Percentiles rank a stretch among this genome's conserved stretches.
Conservation (phyloP, 2,113 vertebrate genomes). For the Melanostigma gelatinosum region DNA sequence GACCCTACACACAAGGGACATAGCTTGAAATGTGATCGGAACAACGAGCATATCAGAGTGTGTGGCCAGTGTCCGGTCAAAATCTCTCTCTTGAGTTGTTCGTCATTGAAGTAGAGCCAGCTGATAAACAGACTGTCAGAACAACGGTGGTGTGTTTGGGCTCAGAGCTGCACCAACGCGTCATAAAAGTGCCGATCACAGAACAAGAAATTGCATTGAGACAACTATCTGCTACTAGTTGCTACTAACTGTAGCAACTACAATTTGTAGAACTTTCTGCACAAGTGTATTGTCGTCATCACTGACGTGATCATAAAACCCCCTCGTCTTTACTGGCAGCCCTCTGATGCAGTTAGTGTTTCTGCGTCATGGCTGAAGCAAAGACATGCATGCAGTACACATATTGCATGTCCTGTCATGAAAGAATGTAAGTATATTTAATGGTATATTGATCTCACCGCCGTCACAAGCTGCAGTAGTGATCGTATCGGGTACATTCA, state of each 20-base stretch:
- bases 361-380: not conserved
- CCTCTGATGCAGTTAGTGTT: not conserved
- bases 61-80: not conserved
- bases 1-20: not conserved
- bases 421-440: slow-evolving; percentile 3
- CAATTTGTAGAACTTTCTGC: not conserved
- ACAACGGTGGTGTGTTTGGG: not conserved
- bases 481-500: slow-evolving; percentile 4
- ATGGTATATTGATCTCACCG: not conserved
- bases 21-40: slow-evolving; percentile 21
- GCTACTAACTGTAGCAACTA: not conserved
- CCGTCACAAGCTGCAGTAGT: slow-evolving; percentile 4
- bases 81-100: not conserved
- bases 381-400: not conserved
- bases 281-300: not conserved
- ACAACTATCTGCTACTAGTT: too few species aligned
- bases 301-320: not conserved
- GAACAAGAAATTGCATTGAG: not conserved
- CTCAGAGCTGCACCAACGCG: not conserved
- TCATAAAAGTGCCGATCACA: not conserved
- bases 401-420: not conserved
- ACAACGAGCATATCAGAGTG: not conserved
- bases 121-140: not conserved
- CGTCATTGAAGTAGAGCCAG: not conserved
- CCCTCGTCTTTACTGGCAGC: not conserved